phyloP scores from a whole-genome alignment of 1,140 invertebrate genomes.

The Orius insidiosus region DNA sequence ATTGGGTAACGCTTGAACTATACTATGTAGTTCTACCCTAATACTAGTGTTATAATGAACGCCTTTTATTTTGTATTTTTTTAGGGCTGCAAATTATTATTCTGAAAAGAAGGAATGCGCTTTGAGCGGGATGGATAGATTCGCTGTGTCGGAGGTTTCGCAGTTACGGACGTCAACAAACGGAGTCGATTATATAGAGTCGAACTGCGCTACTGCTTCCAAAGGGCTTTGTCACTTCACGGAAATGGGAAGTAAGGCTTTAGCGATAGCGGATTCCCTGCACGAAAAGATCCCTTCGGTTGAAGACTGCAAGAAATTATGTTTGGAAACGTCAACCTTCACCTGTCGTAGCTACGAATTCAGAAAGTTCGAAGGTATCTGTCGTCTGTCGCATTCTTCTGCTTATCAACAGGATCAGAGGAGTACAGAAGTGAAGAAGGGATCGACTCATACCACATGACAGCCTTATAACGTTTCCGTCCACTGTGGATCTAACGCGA shows the following conservation, averaged over 20 bases:
- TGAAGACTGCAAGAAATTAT: not conserved
- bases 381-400: not conserved
- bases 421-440: not conserved
- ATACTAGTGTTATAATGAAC: no score
- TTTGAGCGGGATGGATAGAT: not conserved
- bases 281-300: not conserved
- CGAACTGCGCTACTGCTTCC: not conserved
- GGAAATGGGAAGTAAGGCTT: not conserved
- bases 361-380: constrained; percentile 1
- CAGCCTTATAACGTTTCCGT: constrained; percentile 34
- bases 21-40: no score
- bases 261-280: not conserved
- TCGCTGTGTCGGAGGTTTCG: not conserved
- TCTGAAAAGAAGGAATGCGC: not conserved
- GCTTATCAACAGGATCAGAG: not conserved
- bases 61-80: no score
- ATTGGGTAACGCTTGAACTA: no score
- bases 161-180: not conserved
- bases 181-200: constrained; percentile 1
- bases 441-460: constrained; percentile 26
- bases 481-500: constrained; percentile 30
- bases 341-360: constrained; percentile 1
- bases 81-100: constrained; percentile 1
- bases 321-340: not conserved
- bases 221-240: not conserved